Evolutionary conservation across 2,888 invertebrate species (phyloP).

Genomic region (Cephus pygmeus): DNA sequence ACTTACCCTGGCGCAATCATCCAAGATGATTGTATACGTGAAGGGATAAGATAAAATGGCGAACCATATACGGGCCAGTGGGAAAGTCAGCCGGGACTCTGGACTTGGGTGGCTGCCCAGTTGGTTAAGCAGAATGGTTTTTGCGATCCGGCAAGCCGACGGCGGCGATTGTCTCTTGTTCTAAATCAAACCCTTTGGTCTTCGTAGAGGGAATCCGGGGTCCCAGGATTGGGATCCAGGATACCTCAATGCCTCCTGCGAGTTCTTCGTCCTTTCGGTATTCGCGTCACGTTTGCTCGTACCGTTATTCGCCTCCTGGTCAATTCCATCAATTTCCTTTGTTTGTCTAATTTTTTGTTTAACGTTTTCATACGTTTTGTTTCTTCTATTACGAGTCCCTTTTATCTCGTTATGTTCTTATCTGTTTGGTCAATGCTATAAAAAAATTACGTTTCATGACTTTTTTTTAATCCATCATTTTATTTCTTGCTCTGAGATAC

Average conservation of each 20-base stretch:
- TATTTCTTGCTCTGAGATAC: background rate
- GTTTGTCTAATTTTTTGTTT: background rate
- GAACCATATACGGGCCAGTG: constrained; percentile 43
- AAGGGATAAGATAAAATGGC: constrained; percentile 10
- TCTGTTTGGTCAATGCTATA: too few species aligned
- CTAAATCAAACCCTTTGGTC: constrained; percentile 43
- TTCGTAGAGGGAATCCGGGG: background rate
- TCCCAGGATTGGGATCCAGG: background rate
- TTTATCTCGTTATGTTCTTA: background rate
- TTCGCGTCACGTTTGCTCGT: background rate
- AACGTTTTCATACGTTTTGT: background rate
- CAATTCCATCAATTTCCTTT: too few species aligned
- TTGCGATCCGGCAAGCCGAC: constrained; percentile 35
- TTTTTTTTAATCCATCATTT: background rate
- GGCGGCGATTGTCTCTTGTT: constrained; percentile 37
- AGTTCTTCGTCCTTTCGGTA: background rate
- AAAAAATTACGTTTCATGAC: background rate
- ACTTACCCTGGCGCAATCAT: too few species aligned
- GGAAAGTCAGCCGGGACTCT: constrained; percentile 37
- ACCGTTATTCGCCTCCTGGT: background rate
- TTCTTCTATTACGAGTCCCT: background rate
- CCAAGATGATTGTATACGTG: too few species aligned
- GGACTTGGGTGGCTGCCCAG: constrained; percentile 25
- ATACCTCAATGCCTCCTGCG: constrained; percentile 1
- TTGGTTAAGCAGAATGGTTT: constrained; percentile 38